Conservation (phyloP, 2,888 invertebrate genomes). For the Osedax frankpressi region DNA sequence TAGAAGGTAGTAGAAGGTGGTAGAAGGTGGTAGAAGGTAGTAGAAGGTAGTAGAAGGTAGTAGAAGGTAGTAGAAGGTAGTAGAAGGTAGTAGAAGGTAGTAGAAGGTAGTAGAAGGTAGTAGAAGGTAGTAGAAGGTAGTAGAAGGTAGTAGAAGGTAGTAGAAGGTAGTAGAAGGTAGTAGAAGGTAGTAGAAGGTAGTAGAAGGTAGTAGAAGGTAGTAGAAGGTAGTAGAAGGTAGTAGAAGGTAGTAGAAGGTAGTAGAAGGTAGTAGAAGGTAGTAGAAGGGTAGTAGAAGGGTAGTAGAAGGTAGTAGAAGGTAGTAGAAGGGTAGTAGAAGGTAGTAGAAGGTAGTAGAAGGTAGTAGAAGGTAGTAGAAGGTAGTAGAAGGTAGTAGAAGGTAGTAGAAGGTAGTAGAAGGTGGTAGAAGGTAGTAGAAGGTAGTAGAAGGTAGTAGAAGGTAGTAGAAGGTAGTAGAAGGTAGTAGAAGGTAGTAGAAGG, state of each 20-base stretch:
- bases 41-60: neutral
- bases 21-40: neutral
- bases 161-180: neutral
- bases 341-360: neutral
- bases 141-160: neutral
- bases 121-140: neutral
- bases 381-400: neutral
- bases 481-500: neutral
- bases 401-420: neutral
- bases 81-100: neutral
- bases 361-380: neutral
- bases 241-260: neutral
- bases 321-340: neutral
- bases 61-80: neutral
- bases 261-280: neutral
- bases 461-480: neutral
- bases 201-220: neutral
- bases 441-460: neutral
- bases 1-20: neutral
- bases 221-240: neutral
- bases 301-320: neutral
- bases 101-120: neutral
- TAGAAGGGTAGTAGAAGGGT: too few species aligned
- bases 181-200: neutral
- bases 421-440: neutral